These are phyloP conservation scores for Heliornis fulica DNA, from an alignment of 2,113 vertebrate genomes.

Conservation along the genomic window DNA sequence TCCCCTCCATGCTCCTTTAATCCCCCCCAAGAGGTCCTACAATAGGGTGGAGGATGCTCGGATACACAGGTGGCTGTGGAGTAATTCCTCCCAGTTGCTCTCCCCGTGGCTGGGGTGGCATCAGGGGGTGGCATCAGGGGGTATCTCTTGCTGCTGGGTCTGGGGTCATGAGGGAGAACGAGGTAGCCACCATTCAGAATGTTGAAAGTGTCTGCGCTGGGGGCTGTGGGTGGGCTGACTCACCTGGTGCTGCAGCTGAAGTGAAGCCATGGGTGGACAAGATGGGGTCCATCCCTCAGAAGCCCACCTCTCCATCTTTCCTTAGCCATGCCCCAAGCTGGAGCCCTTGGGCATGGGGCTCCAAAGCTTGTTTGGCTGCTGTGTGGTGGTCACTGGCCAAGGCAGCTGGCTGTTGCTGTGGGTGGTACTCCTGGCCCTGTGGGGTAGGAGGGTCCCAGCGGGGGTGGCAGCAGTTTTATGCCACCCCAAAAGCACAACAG, in stretches of 20 bases:
- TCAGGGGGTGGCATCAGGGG: background rate
- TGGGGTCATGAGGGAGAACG: background rate
- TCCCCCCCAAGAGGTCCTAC: background rate
- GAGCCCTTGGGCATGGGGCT: fast-evolving
- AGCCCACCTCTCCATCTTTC: background rate
- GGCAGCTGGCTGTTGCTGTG: background rate
- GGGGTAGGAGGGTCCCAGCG: background rate
- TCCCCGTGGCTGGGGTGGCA: background rate
- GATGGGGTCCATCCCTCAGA: background rate
- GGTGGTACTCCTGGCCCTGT: background rate
- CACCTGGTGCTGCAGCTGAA: background rate
- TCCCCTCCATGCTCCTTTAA: fast-evolving
- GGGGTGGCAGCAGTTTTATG: background rate
- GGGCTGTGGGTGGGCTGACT: background rate
- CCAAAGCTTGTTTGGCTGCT: background rate
- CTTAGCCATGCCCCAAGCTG: background rate
- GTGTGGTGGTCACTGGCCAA: fast-evolving
- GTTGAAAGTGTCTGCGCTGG: background rate
- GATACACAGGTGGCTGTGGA: background rate
- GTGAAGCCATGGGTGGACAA: background rate
- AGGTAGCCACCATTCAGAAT: background rate
- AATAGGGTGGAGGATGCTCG: fast-evolving
- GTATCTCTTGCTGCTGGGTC: background rate
- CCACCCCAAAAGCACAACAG: background rate
- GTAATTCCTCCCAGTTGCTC: background rate